Conservation (phyloP, 35 echinoderm and acorn worm species). For the Anneissia japonica region DNA sequence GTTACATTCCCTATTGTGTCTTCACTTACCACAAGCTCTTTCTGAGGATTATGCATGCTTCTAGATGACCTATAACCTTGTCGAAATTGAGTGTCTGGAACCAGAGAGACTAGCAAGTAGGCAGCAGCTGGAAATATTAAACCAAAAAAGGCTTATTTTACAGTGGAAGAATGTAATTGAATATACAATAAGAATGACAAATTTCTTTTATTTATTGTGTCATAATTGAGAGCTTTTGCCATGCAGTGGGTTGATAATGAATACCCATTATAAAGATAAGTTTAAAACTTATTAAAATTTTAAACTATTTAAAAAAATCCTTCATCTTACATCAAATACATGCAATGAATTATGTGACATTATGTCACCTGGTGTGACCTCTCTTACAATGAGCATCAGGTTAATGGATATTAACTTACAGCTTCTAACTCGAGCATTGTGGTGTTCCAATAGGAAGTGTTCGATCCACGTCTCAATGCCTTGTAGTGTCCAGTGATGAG, state of each 20-base stretch:
- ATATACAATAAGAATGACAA: neutral
- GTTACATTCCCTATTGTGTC: too few species aligned
- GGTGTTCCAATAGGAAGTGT: conserved; percentile 53
- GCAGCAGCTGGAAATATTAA: conserved; percentile 58
- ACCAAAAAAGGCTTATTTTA: neutral
- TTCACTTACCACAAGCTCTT: conserved; percentile 60
- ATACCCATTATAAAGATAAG: too few species aligned
- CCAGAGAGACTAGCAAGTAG: conserved; percentile 60
- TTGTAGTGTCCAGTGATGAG: conserved; percentile 63
- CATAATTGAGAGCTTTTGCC: neutral
- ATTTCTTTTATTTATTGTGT: neutral
- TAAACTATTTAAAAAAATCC: too few species aligned
- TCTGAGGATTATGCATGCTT: conserved; percentile 60
- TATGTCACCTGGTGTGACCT: neutral
- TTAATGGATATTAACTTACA: conserved; percentile 41
- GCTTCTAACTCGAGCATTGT: conserved; percentile 71
- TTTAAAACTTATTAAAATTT: too few species aligned
- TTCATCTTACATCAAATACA: neutral
- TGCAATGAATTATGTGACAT: neutral
- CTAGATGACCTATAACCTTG: conserved; percentile 68
- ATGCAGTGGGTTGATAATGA: too few species aligned
- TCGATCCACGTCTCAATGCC: conserved; percentile 65
- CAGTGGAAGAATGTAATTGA: neutral
- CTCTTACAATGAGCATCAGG: too few species aligned
- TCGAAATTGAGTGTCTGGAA: conserved; percentile 74